phyloP scores from a whole-genome alignment of 2,797 vertebrate species.

The Buphagus erythrorhynchus region DNA sequence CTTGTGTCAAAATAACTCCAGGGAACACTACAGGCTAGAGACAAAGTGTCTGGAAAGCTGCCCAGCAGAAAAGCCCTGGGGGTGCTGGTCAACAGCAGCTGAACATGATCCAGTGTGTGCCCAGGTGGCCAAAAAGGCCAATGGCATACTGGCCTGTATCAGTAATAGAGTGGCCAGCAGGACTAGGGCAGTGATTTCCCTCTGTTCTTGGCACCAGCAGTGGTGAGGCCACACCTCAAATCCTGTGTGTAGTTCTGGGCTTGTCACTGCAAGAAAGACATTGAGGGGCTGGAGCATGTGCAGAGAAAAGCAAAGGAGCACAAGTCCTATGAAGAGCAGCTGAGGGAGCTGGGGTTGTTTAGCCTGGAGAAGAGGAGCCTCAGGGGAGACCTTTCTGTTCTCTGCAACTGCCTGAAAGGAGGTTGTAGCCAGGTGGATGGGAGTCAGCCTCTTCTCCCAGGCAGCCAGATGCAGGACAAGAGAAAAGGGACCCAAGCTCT shows the following conservation, averaged over 20 bases:
- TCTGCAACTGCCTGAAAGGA: not conserved
- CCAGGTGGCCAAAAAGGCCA: not conserved
- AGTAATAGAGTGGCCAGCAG: not conserved
- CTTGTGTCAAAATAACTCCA: not conserved
- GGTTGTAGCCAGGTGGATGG: not conserved
- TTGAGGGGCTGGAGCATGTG: rapidly evolving
- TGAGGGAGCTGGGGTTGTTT: not conserved
- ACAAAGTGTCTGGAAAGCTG: not conserved
- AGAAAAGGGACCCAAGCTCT: not conserved
- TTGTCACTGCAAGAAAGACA: not conserved
- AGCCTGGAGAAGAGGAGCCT: not conserved
- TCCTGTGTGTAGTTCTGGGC: not conserved
- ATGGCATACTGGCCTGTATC: not conserved
- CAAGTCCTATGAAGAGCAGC: not conserved
- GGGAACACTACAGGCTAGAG: not conserved
- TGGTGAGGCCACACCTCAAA: no score
- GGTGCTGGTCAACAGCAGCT: not conserved
- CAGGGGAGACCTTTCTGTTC: no score
- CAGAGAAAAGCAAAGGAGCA: not conserved
- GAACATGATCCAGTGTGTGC: not conserved
- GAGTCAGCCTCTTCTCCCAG: not conserved
- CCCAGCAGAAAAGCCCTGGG: not conserved
- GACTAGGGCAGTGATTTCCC: not conserved
- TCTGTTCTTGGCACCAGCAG: not conserved
- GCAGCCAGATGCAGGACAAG: not conserved